Percentiles rank a stretch among this genome's conserved stretches.
Conservation (phyloP, 2,113 vertebrate species). For the Grammatotria lemairii region DNA sequence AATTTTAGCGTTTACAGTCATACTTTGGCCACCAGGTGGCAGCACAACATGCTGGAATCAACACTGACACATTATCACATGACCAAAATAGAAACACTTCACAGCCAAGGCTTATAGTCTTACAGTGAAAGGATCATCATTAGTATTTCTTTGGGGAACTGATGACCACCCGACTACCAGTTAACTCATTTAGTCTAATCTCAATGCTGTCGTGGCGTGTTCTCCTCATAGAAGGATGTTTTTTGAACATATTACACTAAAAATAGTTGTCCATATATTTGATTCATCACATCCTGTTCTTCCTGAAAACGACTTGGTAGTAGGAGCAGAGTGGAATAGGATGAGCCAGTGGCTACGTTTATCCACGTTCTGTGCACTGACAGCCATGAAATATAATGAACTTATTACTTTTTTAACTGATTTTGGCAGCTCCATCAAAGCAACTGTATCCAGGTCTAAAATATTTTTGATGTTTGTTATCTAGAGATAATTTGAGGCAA, state of each 20-base stretch:
- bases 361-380: neutral
- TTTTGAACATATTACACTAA: neutral
- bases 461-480: neutral
- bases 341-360: neutral
- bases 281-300: neutral
- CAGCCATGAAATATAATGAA: neutral
- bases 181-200: neutral
- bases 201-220: neutral
- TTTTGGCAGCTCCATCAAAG: neutral
- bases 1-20: neutral
- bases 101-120: neutral
- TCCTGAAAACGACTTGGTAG: neutral
- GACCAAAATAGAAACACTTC: neutral
- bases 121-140: neutral
- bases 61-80: neutral
- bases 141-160: neutral
- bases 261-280: neutral
- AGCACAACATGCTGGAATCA: neutral
- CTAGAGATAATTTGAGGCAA: neutral
- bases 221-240: neutral
- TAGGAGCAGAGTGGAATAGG: neutral
- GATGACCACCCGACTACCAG: neutral
- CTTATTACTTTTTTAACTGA: neutral
- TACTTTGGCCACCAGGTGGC: neutral
- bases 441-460: neutral